Evolutionary conservation across 1,140 invertebrate genomes (phyloP).

Genomic region (Aphelenchoides besseyi): DNA sequence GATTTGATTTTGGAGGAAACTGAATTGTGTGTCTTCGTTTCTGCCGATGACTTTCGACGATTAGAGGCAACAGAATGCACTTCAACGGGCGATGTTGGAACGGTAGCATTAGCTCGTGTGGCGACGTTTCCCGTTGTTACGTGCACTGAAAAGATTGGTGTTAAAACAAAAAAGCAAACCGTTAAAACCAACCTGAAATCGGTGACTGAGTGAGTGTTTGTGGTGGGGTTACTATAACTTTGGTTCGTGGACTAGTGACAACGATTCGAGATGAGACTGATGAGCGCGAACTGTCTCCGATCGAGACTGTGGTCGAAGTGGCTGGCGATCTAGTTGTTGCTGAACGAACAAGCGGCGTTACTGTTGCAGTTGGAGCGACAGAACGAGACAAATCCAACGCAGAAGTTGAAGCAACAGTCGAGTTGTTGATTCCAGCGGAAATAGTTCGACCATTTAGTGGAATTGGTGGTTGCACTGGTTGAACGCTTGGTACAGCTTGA

Average conservation of each 20-base stretch:
- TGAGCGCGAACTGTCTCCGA: not conserved
- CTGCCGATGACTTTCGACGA: not conserved
- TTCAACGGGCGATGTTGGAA: not conserved
- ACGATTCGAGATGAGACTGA: not conserved
- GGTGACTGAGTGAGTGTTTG: not conserved
- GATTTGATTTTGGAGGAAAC: conserved; percentile 22
- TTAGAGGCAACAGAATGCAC: not conserved
- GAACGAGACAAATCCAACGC: not conserved
- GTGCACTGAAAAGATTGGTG: not conserved
- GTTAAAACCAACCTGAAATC: not conserved
- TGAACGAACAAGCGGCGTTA: not conserved
- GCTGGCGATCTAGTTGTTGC: conserved; percentile 11
- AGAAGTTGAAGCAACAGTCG: conserved; percentile 13
- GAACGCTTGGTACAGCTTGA: too few species aligned
- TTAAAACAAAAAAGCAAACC: too few species aligned
- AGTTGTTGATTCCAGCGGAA: not conserved
- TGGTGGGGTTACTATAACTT: conserved; percentile 9
- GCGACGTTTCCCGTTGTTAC: not conserved
- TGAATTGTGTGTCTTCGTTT: conserved; percentile 1
- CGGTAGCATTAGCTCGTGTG: not conserved
- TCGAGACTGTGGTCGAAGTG: not conserved
- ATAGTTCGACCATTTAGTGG: too few species aligned
- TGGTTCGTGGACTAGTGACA: not conserved
- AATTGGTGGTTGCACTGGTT: not conserved
- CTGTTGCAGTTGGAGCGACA: not conserved